Evolutionary conservation across 2,113 vertebrate genomes (phyloP), one percentile per base, ranked within the genome.

Genomic region (Dasyprocta punctata): DNA sequence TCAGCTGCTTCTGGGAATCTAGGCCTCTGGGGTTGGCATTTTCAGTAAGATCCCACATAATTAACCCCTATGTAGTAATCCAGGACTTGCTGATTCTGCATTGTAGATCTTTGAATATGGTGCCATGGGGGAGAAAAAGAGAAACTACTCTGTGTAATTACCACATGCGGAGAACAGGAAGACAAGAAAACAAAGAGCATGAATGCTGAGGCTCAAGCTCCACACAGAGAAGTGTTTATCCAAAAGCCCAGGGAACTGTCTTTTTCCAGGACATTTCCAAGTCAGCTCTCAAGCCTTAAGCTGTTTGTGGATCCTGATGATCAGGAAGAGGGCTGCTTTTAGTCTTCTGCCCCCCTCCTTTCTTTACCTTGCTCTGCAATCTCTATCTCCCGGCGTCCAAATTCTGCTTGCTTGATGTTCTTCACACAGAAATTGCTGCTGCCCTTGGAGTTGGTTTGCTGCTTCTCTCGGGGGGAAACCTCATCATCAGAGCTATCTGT

Each of bases 401-500:
- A 99, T 97, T 99, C 99, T 0, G 99, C 99, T 98, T 99, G 99
- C 91, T 99, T 99, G 98, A 99, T 99, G 98, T 99, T 99, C 99
- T 99, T 99, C 97, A 99, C 99, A 9, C 99, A 99, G 98, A 99
- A 99, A 94, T 99, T 99, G 96, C 98, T 99, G 99, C 99, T 99
- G 98, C 99, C 99, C 96, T 99, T 99, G 91, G 99, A 99, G 98
- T 99, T 99, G 97, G 99, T 99, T 98, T 99, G 99, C 7, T 99
- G 99, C 49, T 99, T 99, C 98, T 99, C 99, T 36, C 99, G 98
- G 0, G 99, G 99, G 33, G 99, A 99, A 49, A 99, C 99, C 97
- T 99, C 99, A 0, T 99, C 99, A 12, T 99, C 99, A n/a, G 99
- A 99, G 98, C 99, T 99, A 95, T 99, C 99, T 0, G 99, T 99